A percentile compares a stretch with the other conserved stretches of the same genome.
These are phyloP conservation scores for Indicator maculatus DNA, from an alignment of 2,113 vertebrate genomes.

Conservation along the genomic window DNA sequence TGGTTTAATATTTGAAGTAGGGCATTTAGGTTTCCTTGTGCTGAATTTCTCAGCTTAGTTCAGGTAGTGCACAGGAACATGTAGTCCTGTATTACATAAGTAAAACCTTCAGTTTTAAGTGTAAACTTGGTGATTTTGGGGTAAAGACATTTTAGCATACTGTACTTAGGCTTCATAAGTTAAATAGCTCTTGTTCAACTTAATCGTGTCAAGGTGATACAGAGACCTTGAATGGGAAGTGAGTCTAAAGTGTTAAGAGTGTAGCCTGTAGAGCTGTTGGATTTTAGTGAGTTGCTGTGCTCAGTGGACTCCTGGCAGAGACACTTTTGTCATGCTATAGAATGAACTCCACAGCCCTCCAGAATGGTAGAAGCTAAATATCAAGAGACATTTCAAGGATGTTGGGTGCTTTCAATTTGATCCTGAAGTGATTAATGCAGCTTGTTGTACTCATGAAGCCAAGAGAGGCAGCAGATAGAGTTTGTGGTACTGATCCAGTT, in stretches of 20 bases:
- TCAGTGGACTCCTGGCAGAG: background rate
- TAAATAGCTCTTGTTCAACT: too few species aligned
- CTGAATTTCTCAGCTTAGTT: too few species aligned
- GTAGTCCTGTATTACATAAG: too few species aligned
- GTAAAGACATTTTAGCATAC: too few species aligned
- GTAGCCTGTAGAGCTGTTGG: background rate
- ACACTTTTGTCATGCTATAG: background rate
- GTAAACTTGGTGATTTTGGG: too few species aligned
- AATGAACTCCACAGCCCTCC: background rate
- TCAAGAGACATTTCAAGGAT: background rate
- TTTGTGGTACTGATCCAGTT: slow-evolving; percentile 21
- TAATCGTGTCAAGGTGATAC: too few species aligned
- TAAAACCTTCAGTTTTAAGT: too few species aligned
- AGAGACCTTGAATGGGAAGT: too few species aligned
- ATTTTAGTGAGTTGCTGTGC: background rate
- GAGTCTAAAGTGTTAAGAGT: background rate
- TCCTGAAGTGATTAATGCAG: background rate
- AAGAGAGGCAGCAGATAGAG: background rate
- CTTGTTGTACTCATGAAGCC: background rate
- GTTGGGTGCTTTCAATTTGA: background rate
- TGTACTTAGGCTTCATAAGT: too few species aligned
- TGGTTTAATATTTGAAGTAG: too few species aligned
- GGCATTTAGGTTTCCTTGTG: too few species aligned
- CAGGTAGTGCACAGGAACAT: too few species aligned
- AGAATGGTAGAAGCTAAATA: background rate